Conservation (phyloP, 2,888 invertebrate species). For the Agriotes lineatus region DNA sequence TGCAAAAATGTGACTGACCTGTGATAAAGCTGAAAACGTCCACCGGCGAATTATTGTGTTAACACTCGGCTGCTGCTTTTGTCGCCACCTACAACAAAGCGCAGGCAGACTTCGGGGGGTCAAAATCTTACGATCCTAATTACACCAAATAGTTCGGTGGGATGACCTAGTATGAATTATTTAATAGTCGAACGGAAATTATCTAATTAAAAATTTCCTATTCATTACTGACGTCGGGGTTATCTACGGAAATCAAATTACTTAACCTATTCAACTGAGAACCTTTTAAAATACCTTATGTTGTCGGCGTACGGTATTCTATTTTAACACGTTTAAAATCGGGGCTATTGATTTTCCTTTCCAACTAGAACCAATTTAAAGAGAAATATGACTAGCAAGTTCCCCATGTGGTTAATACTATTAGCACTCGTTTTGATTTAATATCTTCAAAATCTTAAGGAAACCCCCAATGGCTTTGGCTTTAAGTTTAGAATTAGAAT, state of each 20-base stretch:
- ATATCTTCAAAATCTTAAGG: no score
- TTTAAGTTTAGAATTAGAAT: no score
- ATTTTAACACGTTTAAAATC: no score
- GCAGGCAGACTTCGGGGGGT: not conserved
- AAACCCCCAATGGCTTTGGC: no score
- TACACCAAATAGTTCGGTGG: not conserved
- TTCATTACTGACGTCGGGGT: not conserved
- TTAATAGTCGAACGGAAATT: constrained; percentile 1
- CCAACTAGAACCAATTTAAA: no score
- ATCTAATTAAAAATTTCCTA: not conserved
- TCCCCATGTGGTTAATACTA: no score
- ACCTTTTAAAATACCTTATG: no score
- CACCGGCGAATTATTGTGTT: not conserved
- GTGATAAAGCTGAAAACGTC: not conserved
- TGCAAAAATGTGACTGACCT: not conserved
- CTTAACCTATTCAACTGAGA: not conserved
- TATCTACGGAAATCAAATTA: not conserved
- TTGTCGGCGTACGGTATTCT: no score
- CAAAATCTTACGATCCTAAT: not conserved
- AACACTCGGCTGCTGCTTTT: constrained; percentile 2
- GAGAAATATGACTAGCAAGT: no score
- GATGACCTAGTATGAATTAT: constrained; percentile 6
- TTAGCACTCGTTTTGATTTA: no score
- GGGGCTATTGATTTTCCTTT: no score
- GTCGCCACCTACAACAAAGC: not conserved